Conservation (phyloP, 2,797 vertebrate genomes). For the Premnoplex brunnescens region DNA sequence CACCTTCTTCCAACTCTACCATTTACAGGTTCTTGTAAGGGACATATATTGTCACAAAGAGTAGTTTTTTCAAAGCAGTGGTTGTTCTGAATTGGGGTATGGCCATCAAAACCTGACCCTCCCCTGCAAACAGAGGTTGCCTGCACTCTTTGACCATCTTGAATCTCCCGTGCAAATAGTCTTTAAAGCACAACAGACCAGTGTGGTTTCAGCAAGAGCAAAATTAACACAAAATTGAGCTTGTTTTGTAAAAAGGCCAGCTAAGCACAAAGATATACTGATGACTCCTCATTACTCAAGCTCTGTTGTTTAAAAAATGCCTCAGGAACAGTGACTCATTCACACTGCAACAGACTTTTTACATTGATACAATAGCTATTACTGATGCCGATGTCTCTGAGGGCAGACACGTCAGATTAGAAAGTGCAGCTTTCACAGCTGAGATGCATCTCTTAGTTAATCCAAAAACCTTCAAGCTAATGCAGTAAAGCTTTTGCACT, state of each 20-base stretch:
- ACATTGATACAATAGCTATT: background rate
- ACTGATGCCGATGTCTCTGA: background rate
- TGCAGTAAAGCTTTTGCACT: background rate
- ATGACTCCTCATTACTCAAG: background rate
- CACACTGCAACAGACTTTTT: background rate
- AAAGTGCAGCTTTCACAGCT: background rate
- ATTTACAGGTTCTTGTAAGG: background rate
- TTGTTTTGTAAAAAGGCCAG: background rate
- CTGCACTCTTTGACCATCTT: background rate
- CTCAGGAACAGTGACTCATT: background rate
- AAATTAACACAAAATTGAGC: background rate
- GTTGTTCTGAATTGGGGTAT: fast-evolving
- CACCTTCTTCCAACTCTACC: background rate
- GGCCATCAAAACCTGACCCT: background rate
- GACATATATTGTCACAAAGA: fast-evolving
- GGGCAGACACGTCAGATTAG: background rate
- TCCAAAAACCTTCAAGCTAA: background rate
- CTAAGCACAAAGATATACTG: background rate
- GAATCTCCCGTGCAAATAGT: background rate
- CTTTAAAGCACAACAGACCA: background rate
- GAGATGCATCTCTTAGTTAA: background rate
- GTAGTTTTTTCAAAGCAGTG: fast-evolving
- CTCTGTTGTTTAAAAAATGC: background rate
- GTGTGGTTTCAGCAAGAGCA: background rate
- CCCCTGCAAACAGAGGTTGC: background rate